Evolutionary conservation across 2,797 vertebrate genomes (phyloP), one percentile per base, ranked within the genome.

Genomic region (Lithobates pipiens): DNA sequence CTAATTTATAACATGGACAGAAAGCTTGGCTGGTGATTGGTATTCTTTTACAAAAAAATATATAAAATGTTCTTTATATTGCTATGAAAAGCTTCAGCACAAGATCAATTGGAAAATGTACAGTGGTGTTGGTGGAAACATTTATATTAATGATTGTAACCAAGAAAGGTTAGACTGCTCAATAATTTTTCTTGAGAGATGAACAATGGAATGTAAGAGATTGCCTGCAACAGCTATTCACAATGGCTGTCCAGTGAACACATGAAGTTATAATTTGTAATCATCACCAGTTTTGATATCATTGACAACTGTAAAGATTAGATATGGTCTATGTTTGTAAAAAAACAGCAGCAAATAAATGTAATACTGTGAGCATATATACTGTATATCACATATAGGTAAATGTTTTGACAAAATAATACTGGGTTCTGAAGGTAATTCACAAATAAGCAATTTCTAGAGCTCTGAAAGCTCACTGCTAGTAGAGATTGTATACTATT

Each of bases 111-210:
- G 76, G 57, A 27, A 61, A 36, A 2, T 9, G 69, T 11, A 27
- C 39, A 44, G 70, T 16, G 54, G 46, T 27, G 67, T 44, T 65
- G 74, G 82, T 83, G 72, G 54, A 54, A 77, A 61, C 57, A 29
- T 82, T 82, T 73, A 83, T 86, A 86, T 86, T 73, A 78, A 86
- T 86, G 81, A 54, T 67, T 23, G 74, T 63, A 68, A 77, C 85
- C 79, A 77, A 34, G 75, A 27, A 83, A 86, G 80, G 80, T 82
- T 83, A 82, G 85, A 65, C 54, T 39, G 71, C 74, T 32, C 67
- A 29, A 86, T 83, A 82, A 18, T 50, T 86, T 77, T 83, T 78
- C 80, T 46, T 73, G 75, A 82, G 75, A 76, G 80, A 86, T 86
- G 68, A 83, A 67, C 50, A 68, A 73, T 82, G 73, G 75, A 54